phyloP scores from a whole-genome alignment of 2,797 vertebrate species.

The Thunnus albacares region DNA sequence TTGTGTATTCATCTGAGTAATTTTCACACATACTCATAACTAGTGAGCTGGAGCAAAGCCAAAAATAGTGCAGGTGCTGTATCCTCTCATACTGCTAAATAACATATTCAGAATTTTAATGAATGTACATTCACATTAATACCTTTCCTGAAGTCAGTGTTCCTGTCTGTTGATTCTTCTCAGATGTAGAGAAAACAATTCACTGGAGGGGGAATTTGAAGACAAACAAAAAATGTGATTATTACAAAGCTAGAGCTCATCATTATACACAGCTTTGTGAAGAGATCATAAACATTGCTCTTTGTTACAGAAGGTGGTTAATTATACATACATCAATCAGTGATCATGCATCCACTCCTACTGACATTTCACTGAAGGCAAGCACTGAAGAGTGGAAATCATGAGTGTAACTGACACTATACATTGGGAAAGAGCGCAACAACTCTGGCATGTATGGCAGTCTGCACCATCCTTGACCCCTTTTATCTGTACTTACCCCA shows the following conservation, averaged over 20 bases:
- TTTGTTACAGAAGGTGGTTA: slow-evolving; percentile 13
- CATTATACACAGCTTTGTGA: slow-evolving; percentile 19
- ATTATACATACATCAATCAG: slow-evolving; percentile 27
- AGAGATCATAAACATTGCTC: slow-evolving; percentile 7
- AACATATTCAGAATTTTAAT: slow-evolving; percentile 15
- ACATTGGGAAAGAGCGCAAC: not conserved
- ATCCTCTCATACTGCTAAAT: not conserved
- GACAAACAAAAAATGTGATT: not conserved
- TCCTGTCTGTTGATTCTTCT: slow-evolving; percentile 3
- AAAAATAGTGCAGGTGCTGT: not conserved
- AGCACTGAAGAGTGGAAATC: not conserved
- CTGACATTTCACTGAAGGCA: slow-evolving; percentile 12
- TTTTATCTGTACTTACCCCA: not conserved
- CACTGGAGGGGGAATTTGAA: not conserved
- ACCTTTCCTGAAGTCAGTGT: not conserved
- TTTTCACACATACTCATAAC: slow-evolving; percentile 10
- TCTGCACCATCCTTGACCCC: slow-evolving; percentile 27
- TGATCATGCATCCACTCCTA: not conserved
- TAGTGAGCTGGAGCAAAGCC: not conserved
- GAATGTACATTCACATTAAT: not conserved
- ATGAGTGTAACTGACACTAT: not conserved
- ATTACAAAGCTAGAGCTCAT: not conserved
- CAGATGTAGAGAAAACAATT: not conserved
- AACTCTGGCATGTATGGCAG: slow-evolving; percentile 5
- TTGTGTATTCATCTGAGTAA: not conserved